These are phyloP conservation scores for Chymomyza amoena DNA, from an alignment of 2,888 invertebrate genomes.

Conservation along the genomic window DNA sequence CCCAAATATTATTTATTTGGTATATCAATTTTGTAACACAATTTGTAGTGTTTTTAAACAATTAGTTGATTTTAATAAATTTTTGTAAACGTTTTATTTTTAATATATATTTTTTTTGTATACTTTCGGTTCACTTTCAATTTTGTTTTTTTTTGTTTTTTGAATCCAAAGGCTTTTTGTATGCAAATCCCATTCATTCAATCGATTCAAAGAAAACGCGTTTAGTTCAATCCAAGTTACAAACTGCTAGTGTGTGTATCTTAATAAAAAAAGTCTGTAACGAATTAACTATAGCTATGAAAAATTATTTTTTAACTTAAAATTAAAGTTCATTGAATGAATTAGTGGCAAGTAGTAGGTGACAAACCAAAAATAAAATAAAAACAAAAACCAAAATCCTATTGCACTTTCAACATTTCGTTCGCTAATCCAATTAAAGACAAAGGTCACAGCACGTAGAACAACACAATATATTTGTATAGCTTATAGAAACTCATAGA, in stretches of 20 bases:
- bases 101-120: slow-evolving; percentile 30
- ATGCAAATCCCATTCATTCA: slow-evolving; percentile 70
- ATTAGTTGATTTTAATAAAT: slow-evolving; percentile 22
- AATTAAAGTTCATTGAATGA: slow-evolving; percentile 57
- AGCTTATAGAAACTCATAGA: neutral
- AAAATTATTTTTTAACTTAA: slow-evolving; percentile 21
- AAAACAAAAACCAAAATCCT: slow-evolving; percentile 3
- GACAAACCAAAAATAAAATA: slow-evolving; percentile 40
- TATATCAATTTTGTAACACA: slow-evolving; percentile 42
- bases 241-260: slow-evolving; percentile 72
- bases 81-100: slow-evolving; percentile 23
- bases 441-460: slow-evolving; percentile 55
- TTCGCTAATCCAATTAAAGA: slow-evolving; percentile 62
- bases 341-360: slow-evolving; percentile 59
- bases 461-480: slow-evolving; percentile 2
- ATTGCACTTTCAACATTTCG: slow-evolving; percentile 35
- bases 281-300: slow-evolving; percentile 14
- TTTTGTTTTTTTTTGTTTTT: slow-evolving; percentile 34
- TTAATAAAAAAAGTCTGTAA: slow-evolving; percentile 73
- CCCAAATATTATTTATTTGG: slow-evolving; percentile 9
- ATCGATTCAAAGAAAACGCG: slow-evolving; percentile 47
- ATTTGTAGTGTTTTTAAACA: slow-evolving; percentile 50
- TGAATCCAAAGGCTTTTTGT: slow-evolving; percentile 72
- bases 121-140: slow-evolving; percentile 29
- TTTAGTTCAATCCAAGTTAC: slow-evolving; percentile 33